phyloP scores from a whole-genome alignment of 2,113 vertebrate genomes.

The Clarias batrachus region DNA sequence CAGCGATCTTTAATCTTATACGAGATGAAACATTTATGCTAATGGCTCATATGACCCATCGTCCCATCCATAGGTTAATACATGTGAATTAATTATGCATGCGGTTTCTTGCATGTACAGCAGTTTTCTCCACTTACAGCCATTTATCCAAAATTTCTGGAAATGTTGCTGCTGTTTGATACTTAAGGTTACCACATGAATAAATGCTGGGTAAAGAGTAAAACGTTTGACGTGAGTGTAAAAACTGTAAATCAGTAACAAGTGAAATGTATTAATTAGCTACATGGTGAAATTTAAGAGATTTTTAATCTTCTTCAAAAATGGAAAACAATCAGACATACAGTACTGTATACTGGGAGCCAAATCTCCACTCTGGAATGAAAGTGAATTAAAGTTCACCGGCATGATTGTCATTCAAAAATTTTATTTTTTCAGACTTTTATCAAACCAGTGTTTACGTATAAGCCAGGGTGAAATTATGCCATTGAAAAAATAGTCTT shows the following conservation, averaged over 20 bases:
- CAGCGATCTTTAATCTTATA: background rate
- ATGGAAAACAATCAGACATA: background rate
- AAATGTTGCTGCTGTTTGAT: background rate
- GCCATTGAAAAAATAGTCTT: background rate
- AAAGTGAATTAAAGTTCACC: background rate
- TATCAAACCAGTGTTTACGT: background rate
- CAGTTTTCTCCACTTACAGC: background rate
- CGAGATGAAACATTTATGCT: background rate
- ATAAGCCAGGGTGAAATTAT: background rate
- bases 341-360: too few species aligned
- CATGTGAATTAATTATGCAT: background rate
- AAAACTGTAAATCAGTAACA: background rate
- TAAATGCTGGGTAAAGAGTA: background rate
- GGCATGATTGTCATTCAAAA: background rate
- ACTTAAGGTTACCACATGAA: background rate
- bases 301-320: background rate
- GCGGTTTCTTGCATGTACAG: background rate
- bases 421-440: background rate
- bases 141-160: background rate
- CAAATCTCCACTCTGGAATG: too few species aligned
- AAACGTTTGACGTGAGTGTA: background rate
- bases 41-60: background rate
- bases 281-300: background rate
- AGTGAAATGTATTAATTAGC: background rate
- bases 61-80: background rate